Evolutionary conservation across 2,113 vertebrate genomes (phyloP).

Genomic region (Cacatua alba): DNA sequence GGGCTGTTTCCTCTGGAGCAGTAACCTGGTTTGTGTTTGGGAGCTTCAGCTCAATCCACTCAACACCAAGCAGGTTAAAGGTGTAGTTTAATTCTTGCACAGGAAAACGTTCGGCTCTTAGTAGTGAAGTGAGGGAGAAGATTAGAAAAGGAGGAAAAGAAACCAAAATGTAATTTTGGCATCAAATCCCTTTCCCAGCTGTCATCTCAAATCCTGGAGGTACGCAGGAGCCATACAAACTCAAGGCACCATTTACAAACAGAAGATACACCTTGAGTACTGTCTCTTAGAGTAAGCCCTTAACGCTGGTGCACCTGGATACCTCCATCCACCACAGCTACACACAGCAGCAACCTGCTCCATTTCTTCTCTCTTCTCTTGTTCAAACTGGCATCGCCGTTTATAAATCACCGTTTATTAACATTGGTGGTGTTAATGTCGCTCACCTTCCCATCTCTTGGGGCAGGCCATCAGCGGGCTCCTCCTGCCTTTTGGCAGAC

Average conservation of each 20-base stretch:
- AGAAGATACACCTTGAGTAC: background rate
- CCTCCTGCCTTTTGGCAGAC: background rate
- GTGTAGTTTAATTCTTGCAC: background rate
- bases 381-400: background rate
- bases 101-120: background rate
- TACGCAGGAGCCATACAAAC: accelerated
- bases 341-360: background rate
- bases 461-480: background rate
- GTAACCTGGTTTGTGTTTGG: background rate
- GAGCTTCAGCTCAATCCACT: background rate
- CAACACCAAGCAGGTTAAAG: background rate
- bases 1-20: background rate
- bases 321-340: background rate
- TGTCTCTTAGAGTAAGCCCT: background rate
- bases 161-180: background rate
- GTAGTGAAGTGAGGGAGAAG: background rate
- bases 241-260: background rate
- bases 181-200: background rate
- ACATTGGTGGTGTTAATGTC: background rate
- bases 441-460: accelerated
- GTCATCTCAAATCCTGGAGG: background rate
- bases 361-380: background rate
- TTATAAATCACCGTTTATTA: background rate
- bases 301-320: background rate
- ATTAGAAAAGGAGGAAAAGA: background rate